Conservation (phyloP, 2,797 vertebrate genomes). For the Macropodus opercularis region DNA sequence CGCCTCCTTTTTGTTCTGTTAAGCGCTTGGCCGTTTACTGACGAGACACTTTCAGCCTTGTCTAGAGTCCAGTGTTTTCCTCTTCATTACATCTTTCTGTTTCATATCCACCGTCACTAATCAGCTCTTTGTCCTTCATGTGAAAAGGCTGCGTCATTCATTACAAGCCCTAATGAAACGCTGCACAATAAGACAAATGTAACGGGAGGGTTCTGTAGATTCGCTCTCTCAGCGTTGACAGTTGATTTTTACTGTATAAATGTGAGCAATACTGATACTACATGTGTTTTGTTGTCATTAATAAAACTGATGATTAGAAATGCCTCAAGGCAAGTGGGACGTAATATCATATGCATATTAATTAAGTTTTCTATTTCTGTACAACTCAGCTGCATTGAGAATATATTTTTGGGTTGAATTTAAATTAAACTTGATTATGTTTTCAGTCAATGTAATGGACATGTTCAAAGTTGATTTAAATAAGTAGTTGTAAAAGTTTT, state of each 20-base stretch:
- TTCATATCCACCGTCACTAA: slow-evolving; percentile 3
- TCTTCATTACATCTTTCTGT: background rate
- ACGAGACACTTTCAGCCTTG: background rate
- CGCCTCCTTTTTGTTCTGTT: background rate
- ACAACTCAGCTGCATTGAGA: too few species aligned
- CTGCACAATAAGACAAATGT: slow-evolving; percentile 12
- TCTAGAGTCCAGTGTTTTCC: background rate
- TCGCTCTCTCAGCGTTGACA: background rate
- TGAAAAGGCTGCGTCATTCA: slow-evolving; percentile 10
- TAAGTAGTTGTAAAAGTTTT: too few species aligned
- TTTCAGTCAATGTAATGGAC: too few species aligned
- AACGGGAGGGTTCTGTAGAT: background rate
- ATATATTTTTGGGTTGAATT: too few species aligned
- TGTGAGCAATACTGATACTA: slow-evolving; percentile 3
- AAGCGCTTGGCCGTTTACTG: background rate
- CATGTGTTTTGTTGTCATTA: slow-evolving; percentile 7
- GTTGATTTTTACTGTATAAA: background rate
- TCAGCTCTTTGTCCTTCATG: background rate
- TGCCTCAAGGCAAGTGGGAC: background rate
- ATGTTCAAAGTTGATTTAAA: too few species aligned
- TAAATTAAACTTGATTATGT: too few species aligned
- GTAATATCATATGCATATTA: background rate
- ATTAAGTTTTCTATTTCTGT: too few species aligned
- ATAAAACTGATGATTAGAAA: slow-evolving; percentile 1
- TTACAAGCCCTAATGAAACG: slow-evolving; percentile 29